Evolutionary conservation across 2,113 vertebrate species (phyloP), one percentile per base, ranked within the genome.

Genomic region (Nerophis ophidion): DNA sequence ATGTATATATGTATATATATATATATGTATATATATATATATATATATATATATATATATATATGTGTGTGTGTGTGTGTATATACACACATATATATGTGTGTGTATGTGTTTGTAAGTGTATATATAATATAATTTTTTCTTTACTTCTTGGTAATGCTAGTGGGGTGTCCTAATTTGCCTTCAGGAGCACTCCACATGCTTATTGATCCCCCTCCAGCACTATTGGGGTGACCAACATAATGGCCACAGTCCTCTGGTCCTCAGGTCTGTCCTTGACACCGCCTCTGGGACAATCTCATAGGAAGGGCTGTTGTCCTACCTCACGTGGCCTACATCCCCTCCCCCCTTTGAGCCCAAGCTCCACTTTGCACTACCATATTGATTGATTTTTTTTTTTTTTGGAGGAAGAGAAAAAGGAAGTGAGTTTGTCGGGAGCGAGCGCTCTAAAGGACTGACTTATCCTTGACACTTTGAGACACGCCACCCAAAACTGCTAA

Each of bases 361-460:
- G 53, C 84, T 84, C 83, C 89, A 90, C 87, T 91, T 91, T 90
- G 78, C 83, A 87, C 81, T 64, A 71, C 71, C 70, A 73, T 91
- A 91, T 91, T 88, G 89, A 91, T 90, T 90, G n/a, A n/a, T 90
- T 83, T 84, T 81, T 65, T 63, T 90, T 90, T 90, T 83, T 84
- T 81, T 65, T 63, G 77, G 66, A 79, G 74, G 80, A 72, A 68
- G 68, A 80, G 76, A 69, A 77, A 78, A 76, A 82, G 78, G 67
- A 80, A 79, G 33, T 76, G 76, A 58, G 66, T 76, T 61, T 65
- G 26, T 40, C 68, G 59, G 71, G 74, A 73, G 77, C 61, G 63
- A 74, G 72, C 76, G 75, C 75, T 85, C 76, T 80, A 80, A 83
- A 85, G 79, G 72, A 58, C 75, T 77, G 81, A 85, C 85, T 86